A percentile compares a stretch with the other conserved stretches of the same genome.
phyloP scores from a whole-genome alignment of 2,113 vertebrate genomes.

The Labrus mixtus region DNA sequence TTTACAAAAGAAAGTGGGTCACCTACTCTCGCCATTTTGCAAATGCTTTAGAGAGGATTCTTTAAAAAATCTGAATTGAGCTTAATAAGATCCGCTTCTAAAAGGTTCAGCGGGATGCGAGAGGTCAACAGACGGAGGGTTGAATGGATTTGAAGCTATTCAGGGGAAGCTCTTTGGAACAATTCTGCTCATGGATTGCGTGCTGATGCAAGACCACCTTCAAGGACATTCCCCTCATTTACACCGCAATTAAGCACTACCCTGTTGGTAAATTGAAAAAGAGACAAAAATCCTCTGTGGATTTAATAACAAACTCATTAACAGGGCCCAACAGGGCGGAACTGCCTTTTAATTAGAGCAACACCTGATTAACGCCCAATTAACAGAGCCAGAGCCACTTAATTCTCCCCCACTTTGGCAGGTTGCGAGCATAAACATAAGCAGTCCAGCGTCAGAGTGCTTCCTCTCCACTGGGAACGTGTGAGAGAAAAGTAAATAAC shows the following conservation, averaged over 20 bases:
- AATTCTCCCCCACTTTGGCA: constrained; percentile 78
- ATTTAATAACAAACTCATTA: constrained; percentile 88
- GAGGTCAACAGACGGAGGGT: constrained; percentile 5
- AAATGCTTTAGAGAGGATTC: constrained; percentile 14
- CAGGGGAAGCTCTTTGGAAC: constrained; percentile 31
- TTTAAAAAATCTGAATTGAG: neutral
- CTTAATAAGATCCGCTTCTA: constrained; percentile 2
- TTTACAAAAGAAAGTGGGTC: constrained; percentile 14
- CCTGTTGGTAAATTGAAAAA: constrained; percentile 83
- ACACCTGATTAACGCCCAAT: constrained; percentile 86
- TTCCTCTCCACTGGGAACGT: constrained; percentile 64
- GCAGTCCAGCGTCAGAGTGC: constrained; percentile 53
- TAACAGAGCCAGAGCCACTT: constrained; percentile 80
- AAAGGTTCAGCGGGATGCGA: constrained; percentile 22
- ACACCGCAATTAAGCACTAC: constrained; percentile 81
- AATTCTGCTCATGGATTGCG: constrained; percentile 50
- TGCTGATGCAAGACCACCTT: constrained; percentile 75
- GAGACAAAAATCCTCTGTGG: constrained; percentile 81
- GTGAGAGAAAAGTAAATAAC: constrained; percentile 67
- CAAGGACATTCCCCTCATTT: constrained; percentile 81
- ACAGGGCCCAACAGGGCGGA: constrained; percentile 81
- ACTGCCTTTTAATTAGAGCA: constrained; percentile 87
- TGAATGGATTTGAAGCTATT: constrained; percentile 35
- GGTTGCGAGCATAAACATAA: constrained; percentile 75
- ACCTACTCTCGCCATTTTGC: constrained; percentile 20